Conservation (phyloP, 2,113 vertebrate genomes). For the Mesitornis unicolor region DNA sequence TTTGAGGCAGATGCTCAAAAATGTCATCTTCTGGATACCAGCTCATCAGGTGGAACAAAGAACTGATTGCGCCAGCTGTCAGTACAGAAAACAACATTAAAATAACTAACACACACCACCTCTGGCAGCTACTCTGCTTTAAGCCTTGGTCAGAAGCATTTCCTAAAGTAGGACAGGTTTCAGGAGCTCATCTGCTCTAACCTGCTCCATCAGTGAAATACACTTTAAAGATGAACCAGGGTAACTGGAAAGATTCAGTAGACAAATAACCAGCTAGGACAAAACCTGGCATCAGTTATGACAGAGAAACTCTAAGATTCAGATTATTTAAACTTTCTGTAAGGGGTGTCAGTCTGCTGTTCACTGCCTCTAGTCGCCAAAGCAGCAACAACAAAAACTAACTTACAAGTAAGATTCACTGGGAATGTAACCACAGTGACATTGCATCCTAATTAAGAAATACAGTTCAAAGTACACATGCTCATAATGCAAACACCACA, state of each 20-base stretch:
- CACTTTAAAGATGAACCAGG: neutral
- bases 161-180: neutral
- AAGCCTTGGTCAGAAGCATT: neutral
- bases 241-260: neutral
- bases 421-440: neutral
- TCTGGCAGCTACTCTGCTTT: neutral
- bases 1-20: neutral
- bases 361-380: neutral
- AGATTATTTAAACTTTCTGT: neutral
- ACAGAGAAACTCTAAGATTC: neutral
- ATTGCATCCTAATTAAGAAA: constrained; percentile 23
- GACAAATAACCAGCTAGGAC: neutral
- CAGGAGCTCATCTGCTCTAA: neutral
- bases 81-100: neutral
- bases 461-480: constrained; percentile 14
- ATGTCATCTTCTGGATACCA: neutral
- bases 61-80: neutral
- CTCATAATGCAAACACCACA: neutral
- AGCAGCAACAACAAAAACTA: neutral
- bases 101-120: neutral
- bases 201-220: neutral
- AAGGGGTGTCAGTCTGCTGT: neutral
- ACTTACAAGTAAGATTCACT: neutral
- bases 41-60: neutral
- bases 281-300: neutral